Base-by-base conservation (phyloP, 2,888 invertebrate genomes). In the Operophtera brumata region DNA sequence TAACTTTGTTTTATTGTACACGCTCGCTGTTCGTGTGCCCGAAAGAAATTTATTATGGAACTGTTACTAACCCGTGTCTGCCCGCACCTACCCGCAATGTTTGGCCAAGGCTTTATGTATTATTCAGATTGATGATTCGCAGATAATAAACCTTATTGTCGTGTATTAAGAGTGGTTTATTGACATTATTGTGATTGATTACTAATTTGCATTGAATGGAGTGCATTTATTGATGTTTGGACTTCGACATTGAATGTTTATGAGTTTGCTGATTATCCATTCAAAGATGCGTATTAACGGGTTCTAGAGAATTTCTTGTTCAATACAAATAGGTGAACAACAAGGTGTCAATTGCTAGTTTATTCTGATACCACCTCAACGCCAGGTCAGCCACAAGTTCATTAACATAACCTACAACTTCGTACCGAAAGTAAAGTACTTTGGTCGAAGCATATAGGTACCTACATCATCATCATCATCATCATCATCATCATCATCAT, bases 111-210 rank as follows among this genome's bases (percentile, higher is more conserved):
- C 41, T 47, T 56, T 49, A 57, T 37, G 12, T 11, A 43, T 56
- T 49, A 57, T 37, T 20, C 13, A 43, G 12, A 41, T 59, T 67
- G 59, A 65, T 58, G 65, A 64, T 67, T 66, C 65, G 60, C 67
- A 66, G 66, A 67, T 67, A 61, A 61, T 66, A 59, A 59, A 61
- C 57, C 52, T 39, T 54, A 57, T 52, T 61, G 56, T 62, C 54
- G 57, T 65, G 59, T 46, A 47, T 59, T 61, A 57, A 61, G 44
- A 59, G 61, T 47, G 56, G 30, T 59, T 64, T 64, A 65, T 67
- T 66, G 66, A 61, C 57, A 50, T 58, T 64, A 64, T 62, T 62
- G 65, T 65, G 65, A 65, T 65, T 50, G 65, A 64, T 62, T 52
- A 54, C 39, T 55, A 52, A 62, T 62, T 65, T 62, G 57, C 59